Evolutionary conservation across 1,140 invertebrate species (phyloP).

Genomic region (Sarcophaga peregrina): DNA sequence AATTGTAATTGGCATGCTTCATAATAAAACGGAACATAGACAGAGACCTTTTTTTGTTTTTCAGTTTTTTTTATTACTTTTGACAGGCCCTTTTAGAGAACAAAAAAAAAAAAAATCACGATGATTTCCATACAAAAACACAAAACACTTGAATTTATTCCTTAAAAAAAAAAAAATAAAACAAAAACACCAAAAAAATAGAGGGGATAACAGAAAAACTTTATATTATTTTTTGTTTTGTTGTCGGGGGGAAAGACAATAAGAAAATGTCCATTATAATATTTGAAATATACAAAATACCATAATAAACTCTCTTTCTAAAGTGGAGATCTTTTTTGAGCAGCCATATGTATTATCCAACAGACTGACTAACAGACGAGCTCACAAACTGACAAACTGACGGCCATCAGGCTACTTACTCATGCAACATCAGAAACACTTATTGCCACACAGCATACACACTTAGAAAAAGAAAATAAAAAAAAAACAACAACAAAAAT

Average conservation of each 20-base stretch:
- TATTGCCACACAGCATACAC: conserved; percentile 14
- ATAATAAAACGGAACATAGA: conserved; percentile 35
- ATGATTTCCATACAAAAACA: background rate
- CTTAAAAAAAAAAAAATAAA: too few species aligned
- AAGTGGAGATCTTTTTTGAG: background rate
- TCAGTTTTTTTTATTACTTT: conserved; percentile 21
- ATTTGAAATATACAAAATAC: conserved; percentile 36
- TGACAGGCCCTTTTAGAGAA: conserved; percentile 39
- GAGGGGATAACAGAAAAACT: background rate
- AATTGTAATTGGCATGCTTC: conserved; percentile 59
- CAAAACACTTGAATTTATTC: background rate
- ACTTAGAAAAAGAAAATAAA: too few species aligned
- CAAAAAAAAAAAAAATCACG: conserved; percentile 12
- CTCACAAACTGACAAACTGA: background rate
- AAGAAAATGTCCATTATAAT: conserved; percentile 41
- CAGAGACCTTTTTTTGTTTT: background rate
- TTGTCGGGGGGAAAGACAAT: background rate
- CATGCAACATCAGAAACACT: conserved; percentile 37
- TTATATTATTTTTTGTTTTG: background rate
- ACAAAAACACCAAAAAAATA: background rate
- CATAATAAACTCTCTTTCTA: background rate
- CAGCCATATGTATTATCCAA: too few species aligned
- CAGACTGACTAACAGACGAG: background rate
- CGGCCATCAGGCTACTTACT: background rate
- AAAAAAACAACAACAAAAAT: background rate